Evolutionary conservation across 2,888 invertebrate genomes (phyloP).

Genomic region (Allolobophora icterica): DNA sequence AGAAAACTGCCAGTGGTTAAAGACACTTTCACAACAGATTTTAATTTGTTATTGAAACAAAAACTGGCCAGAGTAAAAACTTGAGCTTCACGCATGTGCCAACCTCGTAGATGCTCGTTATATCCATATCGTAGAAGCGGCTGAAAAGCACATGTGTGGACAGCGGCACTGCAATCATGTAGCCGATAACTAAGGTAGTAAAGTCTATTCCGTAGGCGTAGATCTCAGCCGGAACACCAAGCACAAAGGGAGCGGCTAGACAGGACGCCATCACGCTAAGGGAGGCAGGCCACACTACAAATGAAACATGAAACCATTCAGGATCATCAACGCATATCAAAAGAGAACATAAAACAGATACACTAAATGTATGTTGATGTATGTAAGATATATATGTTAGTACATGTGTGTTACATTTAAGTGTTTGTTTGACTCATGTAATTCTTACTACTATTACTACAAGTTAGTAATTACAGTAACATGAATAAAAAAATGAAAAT

Average conservation of each 20-base stretch:
- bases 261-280: conserved; percentile 54
- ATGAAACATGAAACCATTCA: not conserved
- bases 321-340: too few relatives aligned
- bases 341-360: not conserved
- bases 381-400: too few relatives aligned
- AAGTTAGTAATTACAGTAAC: too few relatives aligned
- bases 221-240: conserved; percentile 55
- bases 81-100: not conserved
- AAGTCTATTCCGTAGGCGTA: conserved; percentile 84
- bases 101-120: conserved; percentile 58
- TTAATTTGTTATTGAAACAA: not conserved
- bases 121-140: conserved; percentile 49
- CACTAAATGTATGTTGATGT: not conserved
- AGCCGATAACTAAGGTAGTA: conserved; percentile 70
- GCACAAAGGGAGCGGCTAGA: conserved; percentile 53
- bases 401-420: not conserved
- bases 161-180: conserved; percentile 77
- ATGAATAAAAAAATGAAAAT: too few relatives aligned
- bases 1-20: too few relatives aligned
- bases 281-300: conserved; percentile 49
- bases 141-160: conserved; percentile 53
- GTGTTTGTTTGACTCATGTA: too few relatives aligned
- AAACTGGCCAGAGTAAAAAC: not conserved
- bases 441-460: too few relatives aligned
- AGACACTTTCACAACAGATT: too few relatives aligned